Conservation (phyloP, 2,888 invertebrate species). For the Drosophila ustulata region DNA sequence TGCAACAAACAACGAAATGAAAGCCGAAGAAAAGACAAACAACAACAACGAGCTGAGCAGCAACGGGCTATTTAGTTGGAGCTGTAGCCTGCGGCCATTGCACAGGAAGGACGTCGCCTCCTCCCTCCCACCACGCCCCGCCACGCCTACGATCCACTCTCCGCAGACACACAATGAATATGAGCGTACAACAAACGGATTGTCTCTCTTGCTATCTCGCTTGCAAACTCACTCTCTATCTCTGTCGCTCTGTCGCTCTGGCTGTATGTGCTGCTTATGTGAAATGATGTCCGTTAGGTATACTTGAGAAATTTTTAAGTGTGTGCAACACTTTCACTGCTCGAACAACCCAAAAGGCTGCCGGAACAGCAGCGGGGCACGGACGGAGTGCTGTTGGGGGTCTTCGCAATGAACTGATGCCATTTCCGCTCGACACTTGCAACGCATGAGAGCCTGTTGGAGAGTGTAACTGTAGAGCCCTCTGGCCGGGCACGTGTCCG, state of each 20-base stretch:
- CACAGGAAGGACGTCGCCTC: constrained; percentile 60
- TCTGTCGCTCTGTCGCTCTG: neutral
- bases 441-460: constrained; percentile 15
- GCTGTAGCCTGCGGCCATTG: constrained; percentile 58
- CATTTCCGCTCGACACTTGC: constrained; percentile 41
- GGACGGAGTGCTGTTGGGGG: neutral
- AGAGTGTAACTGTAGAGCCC: constrained; percentile 13
- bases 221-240: constrained; percentile 3
- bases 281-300: constrained; percentile 73
- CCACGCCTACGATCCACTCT: constrained; percentile 8
- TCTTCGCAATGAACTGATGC: constrained; percentile 18
- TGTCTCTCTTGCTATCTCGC: constrained; percentile 17
- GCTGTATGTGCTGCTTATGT: constrained; percentile 37
- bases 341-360: constrained; percentile 18
- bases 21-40: constrained; percentile 53
- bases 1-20: constrained; percentile 39
- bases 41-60: constrained; percentile 42
- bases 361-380: constrained; percentile 11
- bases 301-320: constrained; percentile 77
- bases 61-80: constrained; percentile 66
- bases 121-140: neutral
- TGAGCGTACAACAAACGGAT: constrained; percentile 30
- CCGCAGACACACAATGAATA: constrained; percentile 60
- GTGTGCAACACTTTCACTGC: constrained; percentile 66
- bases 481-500: constrained; percentile 5